Evolutionary conservation across 2,113 vertebrate species (phyloP), one percentile per base, ranked within the genome.

Genomic region (Capreolus pygargus): DNA sequence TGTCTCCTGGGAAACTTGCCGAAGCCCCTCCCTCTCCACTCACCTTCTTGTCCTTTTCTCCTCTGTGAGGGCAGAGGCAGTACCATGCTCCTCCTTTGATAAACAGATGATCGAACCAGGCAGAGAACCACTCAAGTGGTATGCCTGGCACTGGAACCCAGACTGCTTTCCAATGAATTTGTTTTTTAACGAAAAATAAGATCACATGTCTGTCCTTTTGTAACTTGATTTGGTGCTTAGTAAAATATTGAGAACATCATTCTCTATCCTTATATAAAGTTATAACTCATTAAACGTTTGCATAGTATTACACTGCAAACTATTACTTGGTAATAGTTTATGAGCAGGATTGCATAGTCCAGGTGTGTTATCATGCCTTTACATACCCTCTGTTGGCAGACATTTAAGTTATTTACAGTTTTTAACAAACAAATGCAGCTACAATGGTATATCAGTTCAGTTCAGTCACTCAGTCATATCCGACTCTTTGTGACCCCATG

Each of bases 41-140:
- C 7, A 0, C 8, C 10, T 33, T 7, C 78, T 15, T 0, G 13
- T 4, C 45, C 30, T 21, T 15, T 10, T n/a, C 57, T 55, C 19
- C 47, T 11, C 61, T 15, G 3, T 4, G n/a, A 11, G 45, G 10
- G 30, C 27, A 43, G 57, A n/a, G 17, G 25, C 6, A 0, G 7
- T 6, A 1, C 10, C 9, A 7, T 27, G 43, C 79, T 84, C 85
- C 11, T 3, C 11, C 17, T 17, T 54, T 43, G 58, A 17, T n/a
- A 52, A 52, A 2, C 12, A 67, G 36, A 15, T 21, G 9, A 54
- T n/a, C 21, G 30, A 57, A 6, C 50, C 61, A 16, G 14, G 33
- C 3, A 13, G n/a, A 61, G 67, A 39, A 7, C n/a, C 23, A 2
- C 4, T 33, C 1, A 2, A 11, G 36, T 12, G n/a, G 7, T 4